A percentile compares a stretch with the other conserved stretches of the same genome.
Conservation (phyloP, 2,113 vertebrate genomes). For the Phaethon lepturus region DNA sequence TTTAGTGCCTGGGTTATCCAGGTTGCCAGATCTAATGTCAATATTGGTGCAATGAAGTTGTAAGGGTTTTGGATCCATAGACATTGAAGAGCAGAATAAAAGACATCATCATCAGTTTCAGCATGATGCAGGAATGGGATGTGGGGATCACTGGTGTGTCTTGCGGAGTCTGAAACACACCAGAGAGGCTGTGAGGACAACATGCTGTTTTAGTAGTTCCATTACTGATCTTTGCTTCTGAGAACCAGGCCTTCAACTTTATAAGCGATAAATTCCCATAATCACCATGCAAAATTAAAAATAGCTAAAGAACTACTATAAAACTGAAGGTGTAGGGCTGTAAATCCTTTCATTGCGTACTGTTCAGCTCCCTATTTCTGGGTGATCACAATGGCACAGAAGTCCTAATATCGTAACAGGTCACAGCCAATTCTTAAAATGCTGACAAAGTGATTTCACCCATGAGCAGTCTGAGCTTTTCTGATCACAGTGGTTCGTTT, state of each 20-base stretch:
- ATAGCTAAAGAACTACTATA: neutral
- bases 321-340: neutral
- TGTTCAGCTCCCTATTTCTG: neutral
- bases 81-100: neutral
- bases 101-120: neutral
- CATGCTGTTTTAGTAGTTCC: neutral
- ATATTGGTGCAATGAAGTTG: accelerated
- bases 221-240: neutral
- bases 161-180: neutral
- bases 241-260: neutral
- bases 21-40: neutral
- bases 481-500: neutral
- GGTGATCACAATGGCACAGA: neutral
- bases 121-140: neutral
- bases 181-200: neutral
- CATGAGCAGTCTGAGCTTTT: neutral
- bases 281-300: neutral
- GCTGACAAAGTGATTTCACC: neutral
- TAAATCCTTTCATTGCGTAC: neutral
- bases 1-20: neutral
- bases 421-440: neutral
- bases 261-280: neutral
- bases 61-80: neutral
- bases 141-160: too few relatives aligned
- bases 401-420: neutral